Evolutionary conservation across 2,113 vertebrate species (phyloP).

Genomic region (Bufo bufo): DNA sequence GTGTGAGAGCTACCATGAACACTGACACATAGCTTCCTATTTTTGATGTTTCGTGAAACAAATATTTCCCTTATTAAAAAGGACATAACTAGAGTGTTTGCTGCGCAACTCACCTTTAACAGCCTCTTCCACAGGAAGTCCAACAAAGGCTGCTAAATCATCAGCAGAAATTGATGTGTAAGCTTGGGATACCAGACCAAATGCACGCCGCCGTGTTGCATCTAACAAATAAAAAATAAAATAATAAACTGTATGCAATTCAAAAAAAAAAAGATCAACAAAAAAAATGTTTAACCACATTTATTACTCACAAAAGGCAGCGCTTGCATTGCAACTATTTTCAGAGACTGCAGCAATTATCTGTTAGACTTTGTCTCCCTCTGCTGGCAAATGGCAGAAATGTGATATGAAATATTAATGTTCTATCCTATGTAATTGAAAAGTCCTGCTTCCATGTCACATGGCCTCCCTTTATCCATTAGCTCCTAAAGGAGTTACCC

Average conservation of each 20-base stretch:
- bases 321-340: too few relatives aligned
- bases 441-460: not conserved
- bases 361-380: not conserved
- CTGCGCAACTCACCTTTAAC: slow-evolving; percentile 82
- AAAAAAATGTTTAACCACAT: too few relatives aligned
- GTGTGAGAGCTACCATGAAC: too few relatives aligned
- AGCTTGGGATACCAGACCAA: slow-evolving; percentile 90
- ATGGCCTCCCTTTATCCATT: not conserved
- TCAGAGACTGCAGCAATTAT: not conserved
- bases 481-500: too few relatives aligned
- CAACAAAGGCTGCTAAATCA: slow-evolving; percentile 93
- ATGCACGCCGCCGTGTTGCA: slow-evolving; percentile 86
- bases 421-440: not conserved
- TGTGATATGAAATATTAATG: not conserved
- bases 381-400: not conserved
- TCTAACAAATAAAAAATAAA: slow-evolving; percentile 68
- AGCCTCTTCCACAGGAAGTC: slow-evolving; percentile 93
- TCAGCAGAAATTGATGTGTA: slow-evolving; percentile 93
- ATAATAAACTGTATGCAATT: not conserved
- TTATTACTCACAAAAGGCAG: not conserved
- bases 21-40: too few relatives aligned
- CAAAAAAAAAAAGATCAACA: not conserved
- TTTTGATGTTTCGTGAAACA: too few relatives aligned
- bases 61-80: too few relatives aligned
- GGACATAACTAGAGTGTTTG: not conserved